Evolutionary conservation across 2,888 invertebrate species (phyloP).

Genomic region (Yponomeuta sedellus): DNA sequence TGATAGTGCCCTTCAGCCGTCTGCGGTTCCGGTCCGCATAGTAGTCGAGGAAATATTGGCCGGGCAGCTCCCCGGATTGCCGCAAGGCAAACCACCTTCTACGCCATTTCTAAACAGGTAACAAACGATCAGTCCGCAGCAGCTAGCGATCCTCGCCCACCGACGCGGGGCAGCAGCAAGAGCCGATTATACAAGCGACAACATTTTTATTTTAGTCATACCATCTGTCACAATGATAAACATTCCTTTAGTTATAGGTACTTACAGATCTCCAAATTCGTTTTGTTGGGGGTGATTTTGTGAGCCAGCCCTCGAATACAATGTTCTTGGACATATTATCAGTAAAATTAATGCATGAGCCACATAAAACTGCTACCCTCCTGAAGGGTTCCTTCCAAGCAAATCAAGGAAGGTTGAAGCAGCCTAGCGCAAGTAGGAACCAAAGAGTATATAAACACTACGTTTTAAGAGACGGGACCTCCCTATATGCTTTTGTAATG

Average conservation of each 20-base stretch:
- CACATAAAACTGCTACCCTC: too few species aligned
- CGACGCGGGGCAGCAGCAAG: too few species aligned
- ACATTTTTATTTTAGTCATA: neutral
- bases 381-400: too few species aligned
- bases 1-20: constrained; percentile 91
- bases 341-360: neutral
- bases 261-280: constrained; percentile 95
- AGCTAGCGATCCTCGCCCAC: neutral
- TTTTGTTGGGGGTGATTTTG: constrained; percentile 95
- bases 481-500: too few species aligned
- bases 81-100: constrained; percentile 95
- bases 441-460: too few species aligned
- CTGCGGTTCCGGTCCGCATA: constrained; percentile 91
- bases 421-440: too few species aligned
- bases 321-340: constrained; percentile 77
- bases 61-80: constrained; percentile 93
- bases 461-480: too few species aligned
- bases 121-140: neutral
- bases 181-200: neutral
- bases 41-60: constrained; percentile 95
- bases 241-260: constrained; percentile 31
- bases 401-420: too few species aligned
- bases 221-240: neutral
- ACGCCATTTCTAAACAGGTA: constrained; percentile 89
- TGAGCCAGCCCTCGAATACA: constrained; percentile 95